Percentiles rank a stretch among this genome's conserved stretches.
Evolutionary conservation across 2,888 invertebrate species (phyloP).

Genomic region (Lutraria lutraria): DNA sequence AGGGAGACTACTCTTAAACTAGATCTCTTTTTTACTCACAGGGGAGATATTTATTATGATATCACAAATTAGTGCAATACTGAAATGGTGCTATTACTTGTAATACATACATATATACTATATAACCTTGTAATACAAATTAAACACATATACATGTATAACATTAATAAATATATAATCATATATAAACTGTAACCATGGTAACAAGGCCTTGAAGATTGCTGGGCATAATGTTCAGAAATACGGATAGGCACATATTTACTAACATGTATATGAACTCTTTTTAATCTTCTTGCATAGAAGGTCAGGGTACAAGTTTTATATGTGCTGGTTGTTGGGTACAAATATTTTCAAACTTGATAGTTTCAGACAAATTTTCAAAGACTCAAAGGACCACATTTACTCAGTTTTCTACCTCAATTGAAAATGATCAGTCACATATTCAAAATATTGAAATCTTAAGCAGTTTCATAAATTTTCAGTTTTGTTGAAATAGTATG

Average conservation of each 20-base stretch:
- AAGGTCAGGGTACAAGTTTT: conserved; percentile 1
- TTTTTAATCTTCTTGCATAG: neutral
- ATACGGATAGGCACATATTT: neutral
- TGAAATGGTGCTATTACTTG: conserved; percentile 67
- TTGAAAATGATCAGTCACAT: neutral
- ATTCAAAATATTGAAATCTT: neutral
- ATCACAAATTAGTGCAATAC: conserved; percentile 70
- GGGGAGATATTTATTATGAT: conserved; percentile 36
- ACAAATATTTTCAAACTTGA: neutral
- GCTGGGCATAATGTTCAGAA: neutral
- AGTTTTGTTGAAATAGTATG: neutral
- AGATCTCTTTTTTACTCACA: conserved; percentile 1
- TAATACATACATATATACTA: conserved; percentile 35
- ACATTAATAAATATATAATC: neutral
- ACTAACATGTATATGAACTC: neutral
- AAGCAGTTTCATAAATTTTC: conserved; percentile 1
- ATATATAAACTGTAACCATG: neutral
- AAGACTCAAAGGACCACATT: neutral
- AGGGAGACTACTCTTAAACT: conserved; percentile 36
- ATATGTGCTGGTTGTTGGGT: neutral
- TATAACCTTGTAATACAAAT: conserved; percentile 24
- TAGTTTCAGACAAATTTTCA: neutral
- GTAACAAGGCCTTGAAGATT: conserved; percentile 10
- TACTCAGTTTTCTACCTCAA: neutral
- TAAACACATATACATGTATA: neutral